Base-by-base conservation (phyloP, 35 echinoderm and acorn worm species). In the Patiria miniata region DNA sequence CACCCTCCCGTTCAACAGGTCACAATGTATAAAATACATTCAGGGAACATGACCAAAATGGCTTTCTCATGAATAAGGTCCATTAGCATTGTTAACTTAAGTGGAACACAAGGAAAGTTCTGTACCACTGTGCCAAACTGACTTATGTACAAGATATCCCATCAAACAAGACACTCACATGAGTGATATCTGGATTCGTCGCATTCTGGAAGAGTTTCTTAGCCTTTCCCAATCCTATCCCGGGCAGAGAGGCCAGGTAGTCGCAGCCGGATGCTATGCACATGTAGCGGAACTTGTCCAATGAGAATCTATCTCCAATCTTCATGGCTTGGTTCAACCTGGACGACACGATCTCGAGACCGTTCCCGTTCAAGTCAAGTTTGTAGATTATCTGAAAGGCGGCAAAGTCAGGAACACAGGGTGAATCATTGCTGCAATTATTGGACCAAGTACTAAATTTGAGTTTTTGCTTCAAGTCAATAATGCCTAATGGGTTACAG, bases 271-370 rank as follows among this genome's bases (percentile, higher is more conserved):
- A 84, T 16, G 91, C 37, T 36, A 97, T 97, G 56, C 95, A 97
- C 95, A 97, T 97, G 59, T 97, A 93, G 50, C 95, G 95, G 38
- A 97, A 97, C 85, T 97, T 97, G n/a, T 97, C 95, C 0, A 82
- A 19, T 8, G 89, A 87, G 68, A 87, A 97, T 19, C 80, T 82
- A 22, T 39, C 77, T 10, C 95, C 95, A 53, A 94, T 89, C 82
- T 97, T 97, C 68, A 94, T 90, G 15, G 88, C 91, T 37, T 87
- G 36, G 53, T 94, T 88, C 33, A 97, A 86, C 29, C 80, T 77
- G 7, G 95, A 85, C 19, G 89, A 84, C 39, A 86, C 82, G 10
- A 97, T 87, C 52, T 94, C 95, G 37, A 97, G 55, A 47, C 90
- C 93, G 80, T 97, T 97, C 36, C 92, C 95, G 40, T 79, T 79